These are phyloP conservation scores for Hermetia illucens DNA, from an alignment of 1,140 invertebrate genomes.

Conservation along the genomic window DNA sequence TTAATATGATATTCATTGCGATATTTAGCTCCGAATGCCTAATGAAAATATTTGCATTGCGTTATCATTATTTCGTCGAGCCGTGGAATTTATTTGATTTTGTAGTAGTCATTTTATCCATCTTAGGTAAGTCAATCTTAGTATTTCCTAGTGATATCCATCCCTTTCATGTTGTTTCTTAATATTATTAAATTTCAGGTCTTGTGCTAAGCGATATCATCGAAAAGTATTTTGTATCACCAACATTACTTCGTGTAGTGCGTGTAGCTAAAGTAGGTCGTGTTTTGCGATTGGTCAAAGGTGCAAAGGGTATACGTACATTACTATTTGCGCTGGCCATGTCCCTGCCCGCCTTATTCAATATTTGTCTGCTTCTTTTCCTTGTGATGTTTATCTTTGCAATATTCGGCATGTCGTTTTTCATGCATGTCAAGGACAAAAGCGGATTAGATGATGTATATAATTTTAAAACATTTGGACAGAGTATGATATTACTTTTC, in stretches of 20 bases:
- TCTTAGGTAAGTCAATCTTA: conserved; percentile 61
- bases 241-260: conserved; percentile 90
- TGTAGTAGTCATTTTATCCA: conserved; percentile 96
- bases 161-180: background rate
- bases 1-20: conserved; percentile 96
- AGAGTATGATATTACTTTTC: conserved; percentile 95
- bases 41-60: conserved; percentile 91
- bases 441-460: conserved; percentile 92
- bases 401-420: conserved; percentile 99
- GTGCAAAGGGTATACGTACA: conserved; percentile 93
- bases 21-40: conserved; percentile 96
- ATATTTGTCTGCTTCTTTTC: conserved; percentile 95
- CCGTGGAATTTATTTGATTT: conserved; percentile 99
- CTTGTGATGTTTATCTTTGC: conserved; percentile 99
- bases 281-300: conserved; percentile 91
- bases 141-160: background rate
- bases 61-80: conserved; percentile 97
- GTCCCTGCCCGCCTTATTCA: conserved; percentile 94
- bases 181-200: conserved; percentile 44
- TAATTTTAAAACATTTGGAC: conserved; percentile 97
- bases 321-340: conserved; percentile 94
- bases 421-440: conserved; percentile 92
- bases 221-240: conserved; percentile 95
- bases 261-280: conserved; percentile 95
- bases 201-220: conserved; percentile 90